Evolutionary conservation across 2,888 invertebrate genomes (phyloP).

Genomic region (Pachliopta kotzebuea): DNA sequence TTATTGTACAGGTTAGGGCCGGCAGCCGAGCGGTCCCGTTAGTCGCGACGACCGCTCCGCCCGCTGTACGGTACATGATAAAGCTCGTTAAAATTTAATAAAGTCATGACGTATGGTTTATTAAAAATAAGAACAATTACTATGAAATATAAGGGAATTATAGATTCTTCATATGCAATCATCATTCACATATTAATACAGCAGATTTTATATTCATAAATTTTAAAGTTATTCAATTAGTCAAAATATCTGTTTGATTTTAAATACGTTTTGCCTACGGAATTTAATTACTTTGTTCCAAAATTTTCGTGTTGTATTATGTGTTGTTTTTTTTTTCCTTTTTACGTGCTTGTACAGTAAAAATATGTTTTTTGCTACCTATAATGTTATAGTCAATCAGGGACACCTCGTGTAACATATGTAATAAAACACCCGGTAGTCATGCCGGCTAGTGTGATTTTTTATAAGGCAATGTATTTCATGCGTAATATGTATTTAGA

Average conservation of each 20-base stretch:
- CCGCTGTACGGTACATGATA: constrained; percentile 59
- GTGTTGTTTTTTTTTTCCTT: no score
- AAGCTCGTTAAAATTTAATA: constrained; percentile 53
- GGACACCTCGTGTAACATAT: background rate
- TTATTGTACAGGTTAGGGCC: background rate
- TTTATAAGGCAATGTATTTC: constrained; percentile 21
- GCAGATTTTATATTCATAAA: no score
- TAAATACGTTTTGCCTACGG: no score
- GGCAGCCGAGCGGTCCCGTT: constrained; percentile 51
- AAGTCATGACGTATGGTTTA: constrained; percentile 41
- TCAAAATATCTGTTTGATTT: no score
- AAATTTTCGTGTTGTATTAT: no score
- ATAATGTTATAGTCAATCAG: background rate
- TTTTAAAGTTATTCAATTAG: no score
- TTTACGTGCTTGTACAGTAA: background rate
- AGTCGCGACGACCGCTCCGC: constrained; percentile 35
- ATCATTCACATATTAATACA: no score
- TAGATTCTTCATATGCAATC: no score
- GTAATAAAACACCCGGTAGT: constrained; percentile 23
- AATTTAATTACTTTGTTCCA: no score
- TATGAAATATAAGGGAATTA: background rate
- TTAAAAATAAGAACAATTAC: constrained; percentile 28
- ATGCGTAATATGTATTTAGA: constrained; percentile 32
- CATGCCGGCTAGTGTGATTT: constrained; percentile 22
- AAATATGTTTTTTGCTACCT: background rate